Conservation (phyloP, 2,113 vertebrate species). For the Rostratula benghalensis region DNA sequence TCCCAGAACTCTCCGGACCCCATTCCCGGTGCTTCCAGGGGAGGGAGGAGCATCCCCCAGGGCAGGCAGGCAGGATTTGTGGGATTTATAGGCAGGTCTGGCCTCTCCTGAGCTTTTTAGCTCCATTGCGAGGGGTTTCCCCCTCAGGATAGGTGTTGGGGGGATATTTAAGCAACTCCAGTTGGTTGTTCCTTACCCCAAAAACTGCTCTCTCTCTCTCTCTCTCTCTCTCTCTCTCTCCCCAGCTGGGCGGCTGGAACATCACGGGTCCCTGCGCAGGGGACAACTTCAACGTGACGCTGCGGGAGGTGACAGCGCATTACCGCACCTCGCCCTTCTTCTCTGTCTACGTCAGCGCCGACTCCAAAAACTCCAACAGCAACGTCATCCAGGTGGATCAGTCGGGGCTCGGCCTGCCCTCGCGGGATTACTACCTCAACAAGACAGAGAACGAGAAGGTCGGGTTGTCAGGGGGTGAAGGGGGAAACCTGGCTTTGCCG, state of each 20-base stretch:
- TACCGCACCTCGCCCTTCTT: conserved; percentile 92
- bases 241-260: conserved; percentile 94
- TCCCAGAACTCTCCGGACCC: not conserved
- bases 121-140: not conserved
- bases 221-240: too few relatives aligned
- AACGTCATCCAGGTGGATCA: conserved; percentile 98
- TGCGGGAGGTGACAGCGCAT: conserved; percentile 83
- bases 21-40: not conserved
- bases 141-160: not conserved
- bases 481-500: rapidly evolving
- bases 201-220: too few relatives aligned
- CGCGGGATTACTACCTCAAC: conserved; percentile 96
- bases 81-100: not conserved
- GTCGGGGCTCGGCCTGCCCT: conserved; percentile 90
- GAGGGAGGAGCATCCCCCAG: not conserved
- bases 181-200: not conserved
- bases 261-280: conserved; percentile 83
- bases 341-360: conserved; percentile 89
- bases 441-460: conserved; percentile 95
- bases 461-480: rapidly evolving
- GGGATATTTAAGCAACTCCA: not conserved
- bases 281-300: conserved; percentile 87
- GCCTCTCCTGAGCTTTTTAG: not conserved
- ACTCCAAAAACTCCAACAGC: conserved; percentile 95
- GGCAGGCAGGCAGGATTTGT: not conserved